Evolutionary conservation across 1,140 invertebrate genomes (phyloP), one percentile per base, ranked within the genome.

Genomic region (Macrobrachium rosenbergii): DNA sequence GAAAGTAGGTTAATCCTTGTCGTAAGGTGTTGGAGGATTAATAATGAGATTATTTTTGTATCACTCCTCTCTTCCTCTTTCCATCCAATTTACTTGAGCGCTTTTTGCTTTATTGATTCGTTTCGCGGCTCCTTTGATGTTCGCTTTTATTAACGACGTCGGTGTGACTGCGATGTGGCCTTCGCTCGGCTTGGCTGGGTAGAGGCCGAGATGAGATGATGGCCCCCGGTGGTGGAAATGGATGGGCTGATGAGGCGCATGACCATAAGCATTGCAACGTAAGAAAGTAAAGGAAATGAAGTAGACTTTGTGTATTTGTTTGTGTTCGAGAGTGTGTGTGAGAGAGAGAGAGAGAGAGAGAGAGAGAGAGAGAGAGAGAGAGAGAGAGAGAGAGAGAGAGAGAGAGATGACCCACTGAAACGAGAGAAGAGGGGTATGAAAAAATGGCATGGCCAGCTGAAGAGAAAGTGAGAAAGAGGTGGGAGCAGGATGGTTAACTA

Each of bases 361-460:
- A n/a, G 21, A 19, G 73, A 21, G n/a, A n/a, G 23, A 58, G 59
- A 23, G 59, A 58, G 59, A 45, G 37, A 76, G 73, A 43, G 73
- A 76, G 37, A 58, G 21, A 76, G 43, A 37, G 43, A 23, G 23
- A 37, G 69, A n/a, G 14, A 73, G 14, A 17, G 76, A 60, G 72
- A 75, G 45, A n/a, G 75, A 58, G 0, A 5, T 12, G 59, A 16
- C 21, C 45, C 17, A 37, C 10, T 45, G 59, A n/a, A 21, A 69
- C n/a, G 28, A 28, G 10, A 69, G 64, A 21, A 17, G 28, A 69
- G 7, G 14, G 43, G 2, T 58, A 58, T 58, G 37, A 75, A 28
- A 37, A 59, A 79, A 59, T 59, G 77, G 60, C 45, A 79, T 45
- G 60, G 77, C 21, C 45, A 79, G 77, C 28, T 23, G 12, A 77